Conservation (phyloP, 2,797 vertebrate genomes). For the Sebastes nivosus region DNA sequence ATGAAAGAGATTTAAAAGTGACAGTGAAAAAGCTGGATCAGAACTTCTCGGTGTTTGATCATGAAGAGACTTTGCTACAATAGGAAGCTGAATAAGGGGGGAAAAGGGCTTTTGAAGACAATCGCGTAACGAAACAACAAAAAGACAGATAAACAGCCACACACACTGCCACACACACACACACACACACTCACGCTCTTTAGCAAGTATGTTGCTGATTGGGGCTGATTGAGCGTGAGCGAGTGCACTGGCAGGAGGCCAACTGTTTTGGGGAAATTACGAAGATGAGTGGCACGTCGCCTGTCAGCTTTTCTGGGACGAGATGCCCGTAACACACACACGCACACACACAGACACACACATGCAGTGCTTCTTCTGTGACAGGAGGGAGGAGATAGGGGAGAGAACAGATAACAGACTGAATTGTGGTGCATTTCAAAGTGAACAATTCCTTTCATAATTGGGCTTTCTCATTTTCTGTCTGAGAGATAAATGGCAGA, state of each 20-base stretch:
- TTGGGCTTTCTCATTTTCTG: slow-evolving; percentile 28
- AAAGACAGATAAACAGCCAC: slow-evolving; percentile 11
- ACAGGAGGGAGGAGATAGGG: slow-evolving; percentile 26
- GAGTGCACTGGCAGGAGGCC: slow-evolving; percentile 61
- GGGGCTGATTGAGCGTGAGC: slow-evolving; percentile 63
- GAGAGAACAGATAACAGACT: slow-evolving; percentile 33
- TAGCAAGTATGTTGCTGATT: slow-evolving; percentile 62
- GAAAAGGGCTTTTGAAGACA: slow-evolving; percentile 29
- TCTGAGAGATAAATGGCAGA: slow-evolving; percentile 29
- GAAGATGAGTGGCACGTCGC: slow-evolving; percentile 49
- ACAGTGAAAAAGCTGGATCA: slow-evolving; percentile 20
- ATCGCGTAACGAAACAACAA: slow-evolving; percentile 37
- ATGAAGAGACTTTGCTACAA: slow-evolving; percentile 21
- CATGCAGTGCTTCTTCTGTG: slow-evolving; percentile 3
- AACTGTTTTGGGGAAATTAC: slow-evolving; percentile 66
- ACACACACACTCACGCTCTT: slow-evolving; percentile 6
- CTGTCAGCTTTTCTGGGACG: slow-evolving; percentile 52
- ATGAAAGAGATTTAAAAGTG: slow-evolving; percentile 12
- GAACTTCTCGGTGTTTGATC: slow-evolving; percentile 38
- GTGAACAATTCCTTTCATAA: slow-evolving; percentile 30
- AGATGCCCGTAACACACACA: slow-evolving; percentile 1
- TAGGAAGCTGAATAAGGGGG: slow-evolving; percentile 3
- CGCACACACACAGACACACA: not conserved
- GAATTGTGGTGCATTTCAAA: slow-evolving; percentile 44
- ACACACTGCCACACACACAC: not conserved